Conservation (phyloP, 30 jellyfish, hydroid and myxozoan genomes). For the Chrysaora quinquecirrha region DNA sequence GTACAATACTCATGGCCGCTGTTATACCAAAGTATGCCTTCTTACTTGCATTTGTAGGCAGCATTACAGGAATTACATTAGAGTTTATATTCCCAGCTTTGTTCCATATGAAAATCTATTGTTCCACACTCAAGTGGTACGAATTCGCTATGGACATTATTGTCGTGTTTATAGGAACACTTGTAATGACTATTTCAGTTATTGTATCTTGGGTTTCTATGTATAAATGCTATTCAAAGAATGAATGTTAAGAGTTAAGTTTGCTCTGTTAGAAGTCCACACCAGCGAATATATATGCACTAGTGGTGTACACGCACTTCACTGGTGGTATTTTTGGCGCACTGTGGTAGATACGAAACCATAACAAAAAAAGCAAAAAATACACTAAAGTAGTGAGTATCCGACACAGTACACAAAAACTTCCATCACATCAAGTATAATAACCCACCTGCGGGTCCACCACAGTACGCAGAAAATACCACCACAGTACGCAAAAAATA, state of each 20-base stretch:
- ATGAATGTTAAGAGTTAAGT: constrained; percentile 42
- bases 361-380: too few species aligned
- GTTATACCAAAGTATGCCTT: constrained; percentile 84
- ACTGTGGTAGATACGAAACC: too few species aligned
- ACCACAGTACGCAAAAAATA: too few species aligned
- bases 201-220: constrained; percentile 96
- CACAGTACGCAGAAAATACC: too few species aligned
- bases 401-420: too few species aligned
- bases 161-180: constrained; percentile 82
- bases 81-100: constrained; percentile 93
- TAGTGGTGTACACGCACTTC: too few species aligned
- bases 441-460: too few species aligned
- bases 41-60: constrained; percentile 85
- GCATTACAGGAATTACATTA: constrained; percentile 89
- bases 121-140: constrained; percentile 79
- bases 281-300: too few species aligned
- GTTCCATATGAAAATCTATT: constrained; percentile 88
- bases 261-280: too few species aligned
- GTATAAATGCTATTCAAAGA: constrained; percentile 70
- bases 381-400: too few species aligned
- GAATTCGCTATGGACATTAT: constrained; percentile 86
- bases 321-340: too few species aligned
- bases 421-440: too few species aligned
- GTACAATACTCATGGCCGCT: constrained; percentile 91
- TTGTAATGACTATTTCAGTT: constrained; percentile 92